A percentile compares a stretch with the other conserved stretches of the same genome.
phyloP scores from a whole-genome alignment of 1,140 invertebrate species.

The Tribolium madens region DNA sequence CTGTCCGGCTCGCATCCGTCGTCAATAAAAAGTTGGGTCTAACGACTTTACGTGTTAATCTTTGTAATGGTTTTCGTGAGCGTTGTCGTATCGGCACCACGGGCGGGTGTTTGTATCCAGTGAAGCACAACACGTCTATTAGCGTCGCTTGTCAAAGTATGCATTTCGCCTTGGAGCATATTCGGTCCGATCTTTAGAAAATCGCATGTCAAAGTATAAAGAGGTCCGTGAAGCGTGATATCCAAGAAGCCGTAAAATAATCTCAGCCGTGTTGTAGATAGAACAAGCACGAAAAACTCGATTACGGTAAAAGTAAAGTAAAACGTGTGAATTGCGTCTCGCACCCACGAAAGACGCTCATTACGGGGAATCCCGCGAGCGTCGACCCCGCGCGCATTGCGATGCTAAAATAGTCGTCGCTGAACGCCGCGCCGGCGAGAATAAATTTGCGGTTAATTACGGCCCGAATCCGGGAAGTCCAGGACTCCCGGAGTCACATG shows the following conservation, averaged over 20 bases:
- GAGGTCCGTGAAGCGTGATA: slow-evolving; percentile 36
- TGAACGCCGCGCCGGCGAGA: slow-evolving; percentile 34
- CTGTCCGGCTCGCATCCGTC: neutral
- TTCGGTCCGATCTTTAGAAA: slow-evolving; percentile 24
- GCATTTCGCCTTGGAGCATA: slow-evolving; percentile 1
- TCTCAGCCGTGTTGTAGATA: slow-evolving; percentile 14
- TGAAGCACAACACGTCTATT: slow-evolving; percentile 32
- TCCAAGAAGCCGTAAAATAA: slow-evolving; percentile 35
- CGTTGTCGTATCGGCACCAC: neutral
- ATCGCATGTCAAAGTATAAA: slow-evolving; percentile 39
- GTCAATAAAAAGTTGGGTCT: neutral
- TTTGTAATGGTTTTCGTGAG: slow-evolving; percentile 28
- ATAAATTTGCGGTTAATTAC: too few relatives aligned
- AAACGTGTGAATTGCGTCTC: slow-evolving; percentile 25
- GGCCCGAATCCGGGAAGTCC: neutral
- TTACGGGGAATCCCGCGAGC: slow-evolving; percentile 19
- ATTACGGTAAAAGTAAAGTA: slow-evolving; percentile 26
- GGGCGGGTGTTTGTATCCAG: slow-evolving; percentile 3
- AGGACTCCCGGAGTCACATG: neutral
- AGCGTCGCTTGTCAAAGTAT: slow-evolving; percentile 25
- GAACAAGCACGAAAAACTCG: slow-evolving; percentile 30
- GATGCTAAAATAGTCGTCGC: slow-evolving; percentile 56
- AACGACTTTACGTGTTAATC: slow-evolving; percentile 38
- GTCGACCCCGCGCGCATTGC: slow-evolving; percentile 41
- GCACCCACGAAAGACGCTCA: slow-evolving; percentile 29